Evolutionary conservation across 2,888 invertebrate species (phyloP), one percentile per base, ranked within the genome.

Genomic region (Ichneumoninae sp.): DNA sequence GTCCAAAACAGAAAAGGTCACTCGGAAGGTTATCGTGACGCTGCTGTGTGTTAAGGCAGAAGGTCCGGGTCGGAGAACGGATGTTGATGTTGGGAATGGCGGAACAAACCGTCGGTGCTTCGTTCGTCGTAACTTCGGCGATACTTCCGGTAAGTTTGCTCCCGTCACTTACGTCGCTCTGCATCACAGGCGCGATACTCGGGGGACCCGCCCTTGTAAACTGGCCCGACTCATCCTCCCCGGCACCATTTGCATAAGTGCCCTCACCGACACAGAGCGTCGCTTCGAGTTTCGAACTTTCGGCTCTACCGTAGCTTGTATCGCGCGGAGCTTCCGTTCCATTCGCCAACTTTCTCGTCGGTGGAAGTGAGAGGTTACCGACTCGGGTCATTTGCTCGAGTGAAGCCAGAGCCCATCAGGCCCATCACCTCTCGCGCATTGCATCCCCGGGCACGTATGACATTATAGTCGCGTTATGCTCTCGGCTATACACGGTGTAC

Each of bases 71-170:
- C 19, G 54, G 6, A 22, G 10, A 26, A 22, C 4, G 57, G 10
- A 54, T 7, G 54, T 54, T 10, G 7, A 10, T 22, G 19, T 19
- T 10, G 8, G 22, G 7, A 54, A 22, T 54, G 54, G 57, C 57
- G 6, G 26, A 57, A 57, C 57, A 22, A 7, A 13, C 4, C 57
- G 6, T 22, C 57, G 22, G 57, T 57, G 57, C 10, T 30, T 10
- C 50, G 63, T 33, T 22, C 26, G 75, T 83, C 79, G 79, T 79
- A 79, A 82, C 68, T 83, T 77, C 33, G 30, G 65, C 78, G 78
- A 82, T 74, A 75, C 79, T 85, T 85, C 85, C 82, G 82, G 85
- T 82, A 82, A 78, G 66, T 66, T 75, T 76, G 82, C 22, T 54
- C 71, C 22, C 78, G 75, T 75, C 60, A 81, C 83, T 78, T 75